A percentile compares a stretch with the other conserved stretches of the same genome.
Conservation (phyloP, 92 coral and sea anemone species). For the Phenganax stokvisi region DNA sequence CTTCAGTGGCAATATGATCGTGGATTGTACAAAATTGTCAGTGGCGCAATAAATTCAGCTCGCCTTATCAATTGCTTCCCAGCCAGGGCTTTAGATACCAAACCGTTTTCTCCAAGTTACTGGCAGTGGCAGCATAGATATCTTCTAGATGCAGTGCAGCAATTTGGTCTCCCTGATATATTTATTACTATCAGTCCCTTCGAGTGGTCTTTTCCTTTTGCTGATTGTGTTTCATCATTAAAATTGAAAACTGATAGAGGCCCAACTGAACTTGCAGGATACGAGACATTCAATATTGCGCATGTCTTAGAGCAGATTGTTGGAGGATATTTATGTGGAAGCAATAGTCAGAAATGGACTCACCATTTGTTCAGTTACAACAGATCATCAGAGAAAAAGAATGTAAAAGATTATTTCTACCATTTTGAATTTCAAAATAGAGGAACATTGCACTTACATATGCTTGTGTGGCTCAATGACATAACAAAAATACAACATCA, state of each 20-base stretch:
- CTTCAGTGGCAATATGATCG: constrained; percentile 59
- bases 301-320: constrained; percentile 43
- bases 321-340: constrained; percentile 46
- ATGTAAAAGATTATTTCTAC: neutral
- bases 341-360: constrained; percentile 42
- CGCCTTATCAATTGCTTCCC: constrained; percentile 36
- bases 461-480: neutral
- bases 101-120: constrained; percentile 47
- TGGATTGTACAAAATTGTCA: constrained; percentile 49
- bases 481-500: constrained; percentile 4
- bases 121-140: constrained; percentile 60
- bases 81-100: constrained; percentile 45
- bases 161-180: constrained; percentile 51
- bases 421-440: constrained; percentile 7
- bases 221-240: constrained; percentile 24
- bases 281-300: constrained; percentile 45
- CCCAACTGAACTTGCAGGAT: constrained; percentile 35
- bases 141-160: constrained; percentile 55
- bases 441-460: neutral
- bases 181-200: constrained; percentile 55
- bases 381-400: neutral
- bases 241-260: constrained; percentile 20
- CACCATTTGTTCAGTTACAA: constrained; percentile 28
- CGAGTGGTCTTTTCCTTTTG: constrained; percentile 65
- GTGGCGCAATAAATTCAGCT: constrained; percentile 48